phyloP scores from a whole-genome alignment of 1,140 invertebrate genomes.

The Pinna nobilis region DNA sequence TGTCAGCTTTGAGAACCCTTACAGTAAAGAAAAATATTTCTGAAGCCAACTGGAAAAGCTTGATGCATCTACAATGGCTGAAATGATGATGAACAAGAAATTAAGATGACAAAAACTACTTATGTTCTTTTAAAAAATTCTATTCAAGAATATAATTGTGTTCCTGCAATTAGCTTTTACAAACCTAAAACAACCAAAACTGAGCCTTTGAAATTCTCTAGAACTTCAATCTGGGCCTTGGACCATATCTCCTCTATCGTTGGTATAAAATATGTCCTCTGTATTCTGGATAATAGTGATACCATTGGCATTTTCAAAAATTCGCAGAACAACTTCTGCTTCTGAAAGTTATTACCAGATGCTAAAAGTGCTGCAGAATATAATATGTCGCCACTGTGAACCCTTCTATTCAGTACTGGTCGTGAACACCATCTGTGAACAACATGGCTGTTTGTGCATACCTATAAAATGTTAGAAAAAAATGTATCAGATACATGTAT shows the following conservation, averaged over 20 bases:
- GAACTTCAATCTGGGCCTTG: not conserved
- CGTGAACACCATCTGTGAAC: not conserved
- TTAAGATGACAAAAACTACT: no score
- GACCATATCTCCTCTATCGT: not conserved
- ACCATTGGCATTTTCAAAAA: conserved; percentile 1
- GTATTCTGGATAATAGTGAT: not conserved
- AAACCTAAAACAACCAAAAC: not conserved
- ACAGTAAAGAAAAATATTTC: no score
- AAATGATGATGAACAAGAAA: no score
- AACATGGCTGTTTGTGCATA: not conserved
- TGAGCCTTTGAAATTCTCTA: not conserved
- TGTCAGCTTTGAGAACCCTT: no score
- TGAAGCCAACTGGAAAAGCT: no score
- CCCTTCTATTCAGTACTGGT: not conserved
- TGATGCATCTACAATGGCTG: no score
- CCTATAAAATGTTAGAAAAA: not conserved
- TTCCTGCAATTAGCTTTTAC: no score
- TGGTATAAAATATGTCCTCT: not conserved
- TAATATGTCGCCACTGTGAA: not conserved
- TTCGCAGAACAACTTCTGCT: not conserved
- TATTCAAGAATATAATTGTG: no score
- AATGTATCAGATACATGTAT: no score
- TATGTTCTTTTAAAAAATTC: no score
- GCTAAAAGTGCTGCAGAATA: not conserved
- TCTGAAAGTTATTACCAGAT: not conserved